Conservation (phyloP, 2,797 vertebrate genomes). For the Malacoctenus gilli region DNA sequence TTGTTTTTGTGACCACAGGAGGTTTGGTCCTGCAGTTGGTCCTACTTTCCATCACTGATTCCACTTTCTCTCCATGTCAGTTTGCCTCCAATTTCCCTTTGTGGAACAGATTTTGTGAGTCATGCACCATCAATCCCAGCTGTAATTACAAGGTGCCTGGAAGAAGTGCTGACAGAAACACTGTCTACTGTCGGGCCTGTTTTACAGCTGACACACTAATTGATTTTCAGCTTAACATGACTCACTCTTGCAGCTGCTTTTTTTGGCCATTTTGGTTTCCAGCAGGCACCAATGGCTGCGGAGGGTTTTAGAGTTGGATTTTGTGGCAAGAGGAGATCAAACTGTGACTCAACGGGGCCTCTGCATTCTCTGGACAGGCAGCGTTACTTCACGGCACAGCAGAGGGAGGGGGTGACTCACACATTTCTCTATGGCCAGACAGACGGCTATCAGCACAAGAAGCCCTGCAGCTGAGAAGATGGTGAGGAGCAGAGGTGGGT, state of each 20-base stretch:
- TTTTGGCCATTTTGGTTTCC: not conserved
- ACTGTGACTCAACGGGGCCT: not conserved
- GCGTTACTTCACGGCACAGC: not conserved
- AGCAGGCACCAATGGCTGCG: too few relatives aligned
- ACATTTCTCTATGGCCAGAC: constrained; percentile 50
- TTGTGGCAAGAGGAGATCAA: not conserved
- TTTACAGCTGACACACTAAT: not conserved
- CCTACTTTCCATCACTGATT: not conserved
- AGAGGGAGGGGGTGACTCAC: constrained; percentile 62
- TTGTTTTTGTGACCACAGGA: not conserved
- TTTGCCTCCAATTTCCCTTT: not conserved
- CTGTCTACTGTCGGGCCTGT: not conserved
- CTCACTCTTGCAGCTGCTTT: not conserved
- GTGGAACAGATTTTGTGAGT: not conserved
- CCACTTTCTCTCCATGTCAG: not conserved
- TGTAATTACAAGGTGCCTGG: not conserved
- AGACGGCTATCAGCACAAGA: constrained; percentile 55
- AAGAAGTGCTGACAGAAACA: not conserved
- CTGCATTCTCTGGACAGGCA: too few relatives aligned
- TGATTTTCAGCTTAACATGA: not conserved
- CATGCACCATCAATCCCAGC: not conserved
- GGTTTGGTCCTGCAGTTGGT: not conserved
- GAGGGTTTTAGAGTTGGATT: not conserved
- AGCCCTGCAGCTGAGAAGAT: constrained; percentile 56
- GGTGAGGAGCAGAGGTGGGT: constrained; percentile 59